Percentiles rank a stretch among this genome's conserved stretches.
Conservation (phyloP, 2,797 vertebrate genomes). For the Arrhamphus sclerolepis region DNA sequence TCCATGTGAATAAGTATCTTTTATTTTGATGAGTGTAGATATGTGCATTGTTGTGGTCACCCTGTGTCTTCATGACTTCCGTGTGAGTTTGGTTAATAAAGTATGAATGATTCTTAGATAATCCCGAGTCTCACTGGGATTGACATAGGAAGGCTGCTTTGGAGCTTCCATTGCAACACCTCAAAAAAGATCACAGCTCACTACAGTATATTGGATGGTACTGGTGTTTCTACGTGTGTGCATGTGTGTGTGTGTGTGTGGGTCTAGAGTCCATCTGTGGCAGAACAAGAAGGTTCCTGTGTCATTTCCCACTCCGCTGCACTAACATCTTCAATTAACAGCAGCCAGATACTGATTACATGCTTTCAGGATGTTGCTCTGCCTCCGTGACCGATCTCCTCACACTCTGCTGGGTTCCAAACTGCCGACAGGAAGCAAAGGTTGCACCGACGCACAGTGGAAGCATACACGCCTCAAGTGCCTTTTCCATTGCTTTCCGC, state of each 20-base stretch:
- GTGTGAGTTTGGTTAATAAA: no score
- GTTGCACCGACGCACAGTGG: conserved; percentile 26
- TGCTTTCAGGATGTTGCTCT: conserved; percentile 73
- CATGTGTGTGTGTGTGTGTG: not conserved
- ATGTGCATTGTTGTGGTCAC: no score
- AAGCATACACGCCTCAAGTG: conserved; percentile 26
- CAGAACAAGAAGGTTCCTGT: conserved; percentile 71
- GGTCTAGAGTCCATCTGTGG: conserved; percentile 64
- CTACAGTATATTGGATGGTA: not conserved
- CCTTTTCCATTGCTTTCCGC: conserved; percentile 9
- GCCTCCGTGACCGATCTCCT: conserved; percentile 74
- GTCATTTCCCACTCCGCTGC: conserved; percentile 79
- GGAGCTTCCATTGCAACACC: no score
- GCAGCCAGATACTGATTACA: conserved; percentile 77
- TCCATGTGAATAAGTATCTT: conserved; percentile 1
- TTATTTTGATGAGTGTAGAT: conserved; percentile 3
- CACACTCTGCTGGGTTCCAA: conserved; percentile 67
- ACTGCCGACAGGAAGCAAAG: conserved; percentile 34
- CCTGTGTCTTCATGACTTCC: no score
- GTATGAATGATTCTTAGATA: no score
- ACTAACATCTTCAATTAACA: conserved; percentile 83
- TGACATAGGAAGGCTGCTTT: no score
- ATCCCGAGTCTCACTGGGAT: no score
- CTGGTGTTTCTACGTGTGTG: not conserved
- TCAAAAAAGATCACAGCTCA: no score